Conservation (phyloP, 2,113 vertebrate species). For the Apus apus region DNA sequence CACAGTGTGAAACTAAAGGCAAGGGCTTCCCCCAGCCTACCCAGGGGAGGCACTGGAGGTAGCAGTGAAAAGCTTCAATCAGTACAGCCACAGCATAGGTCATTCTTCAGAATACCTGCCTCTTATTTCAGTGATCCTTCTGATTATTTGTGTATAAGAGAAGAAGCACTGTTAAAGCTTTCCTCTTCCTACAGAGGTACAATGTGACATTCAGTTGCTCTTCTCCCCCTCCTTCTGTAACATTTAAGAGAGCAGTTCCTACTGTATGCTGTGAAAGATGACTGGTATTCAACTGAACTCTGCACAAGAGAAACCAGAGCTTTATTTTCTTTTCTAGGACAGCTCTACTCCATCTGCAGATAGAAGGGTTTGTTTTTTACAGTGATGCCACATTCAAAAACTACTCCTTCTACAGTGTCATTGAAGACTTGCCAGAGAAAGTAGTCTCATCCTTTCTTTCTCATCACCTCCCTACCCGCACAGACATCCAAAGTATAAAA, state of each 20-base stretch:
- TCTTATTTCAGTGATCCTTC: neutral
- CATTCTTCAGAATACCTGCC: neutral
- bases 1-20: neutral
- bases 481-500: neutral
- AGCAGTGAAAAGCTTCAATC: neutral
- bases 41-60: neutral
- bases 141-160: neutral
- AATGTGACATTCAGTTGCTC: neutral
- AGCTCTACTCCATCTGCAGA: conserved; percentile 41
- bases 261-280: neutral
- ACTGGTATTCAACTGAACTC: conserved; percentile 41
- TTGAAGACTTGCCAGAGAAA: conserved; percentile 29
- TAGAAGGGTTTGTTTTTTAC: neutral
- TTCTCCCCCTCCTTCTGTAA: neutral
- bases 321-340: conserved; percentile 49
- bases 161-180: neutral
- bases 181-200: neutral
- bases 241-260: conserved; percentile 34
- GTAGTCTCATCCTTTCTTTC: neutral
- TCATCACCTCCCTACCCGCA: neutral
- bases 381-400: conserved; percentile 8
- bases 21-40: neutral
- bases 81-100: neutral
- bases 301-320: conserved; percentile 3
- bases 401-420: conserved; percentile 22